Percentiles rank a stretch among this genome's conserved stretches.
Conservation (phyloP, 2,888 invertebrate genomes). For the Yponomeuta cagnagella region DNA sequence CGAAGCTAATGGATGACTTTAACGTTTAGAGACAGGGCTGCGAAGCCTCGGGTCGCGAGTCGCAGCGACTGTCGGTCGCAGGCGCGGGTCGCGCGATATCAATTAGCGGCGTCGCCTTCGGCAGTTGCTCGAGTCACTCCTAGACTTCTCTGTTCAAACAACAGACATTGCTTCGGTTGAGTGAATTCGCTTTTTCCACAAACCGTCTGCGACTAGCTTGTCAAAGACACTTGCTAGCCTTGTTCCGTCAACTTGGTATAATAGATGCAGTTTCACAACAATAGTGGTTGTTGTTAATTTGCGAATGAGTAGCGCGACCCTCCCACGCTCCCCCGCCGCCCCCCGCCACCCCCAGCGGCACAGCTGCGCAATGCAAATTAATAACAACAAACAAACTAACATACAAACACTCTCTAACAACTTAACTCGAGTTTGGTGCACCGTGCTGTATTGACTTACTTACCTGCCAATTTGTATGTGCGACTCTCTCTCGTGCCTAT, state of each 20-base stretch:
- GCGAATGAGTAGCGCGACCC: neutral
- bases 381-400: conserved; percentile 10
- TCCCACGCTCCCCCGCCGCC: neutral
- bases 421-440: conserved; percentile 1
- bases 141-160: too few species aligned
- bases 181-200: neutral
- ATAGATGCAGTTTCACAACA: neutral
- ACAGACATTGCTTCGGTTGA: neutral
- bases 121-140: neutral
- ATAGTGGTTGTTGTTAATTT: neutral
- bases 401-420: conserved; percentile 9
- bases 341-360: neutral
- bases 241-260: neutral
- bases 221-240: neutral
- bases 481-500: neutral
- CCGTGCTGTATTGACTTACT: conserved; percentile 7
- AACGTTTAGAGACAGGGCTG: too few species aligned
- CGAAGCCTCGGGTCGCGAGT: neutral
- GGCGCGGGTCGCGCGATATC: neutral
- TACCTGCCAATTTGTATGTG: conserved; percentile 2
- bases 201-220: neutral
- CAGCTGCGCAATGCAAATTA: conserved; percentile 10
- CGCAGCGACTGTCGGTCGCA: neutral
- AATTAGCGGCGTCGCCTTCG: neutral
- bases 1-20: neutral